Base-by-base conservation (phyloP, 2,888 invertebrate genomes). In the Petrophora chlorosata region DNA sequence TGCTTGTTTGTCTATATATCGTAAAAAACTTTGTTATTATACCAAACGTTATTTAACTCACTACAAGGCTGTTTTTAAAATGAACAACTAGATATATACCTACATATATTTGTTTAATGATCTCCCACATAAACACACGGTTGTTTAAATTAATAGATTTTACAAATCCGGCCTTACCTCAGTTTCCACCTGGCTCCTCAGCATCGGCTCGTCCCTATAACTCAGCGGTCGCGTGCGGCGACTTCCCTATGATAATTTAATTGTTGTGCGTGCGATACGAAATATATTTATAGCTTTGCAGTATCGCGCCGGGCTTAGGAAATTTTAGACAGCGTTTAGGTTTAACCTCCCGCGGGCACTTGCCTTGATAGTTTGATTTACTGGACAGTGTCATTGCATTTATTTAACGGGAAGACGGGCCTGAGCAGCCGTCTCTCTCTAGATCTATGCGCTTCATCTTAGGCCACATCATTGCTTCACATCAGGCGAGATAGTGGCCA, bases 171-270 rank as follows among this genome's bases (percentile, higher is more conserved):
- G 10, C 59, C 39, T 73, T 81, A 63, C 10, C 1, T 36, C 48
- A 25, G 45, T 74, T 63, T 38, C 2, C 35, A 0, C 5, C n/a
- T 7, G 14, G 0, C 9, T 17, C 34, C 52, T 48, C 38, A 53
- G 49, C 52, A 43, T 56, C 46, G 53, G 52, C 66, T 72, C 70
- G 70, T 76, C 76, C 73, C 73, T 72, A 85, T 86, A 87, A 85
- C 72, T 85, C 82, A 77, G 45, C 53, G 70, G 78, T 79, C 85
- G 86, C 87, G 86, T 85, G 86, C 85, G 77, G 77, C 75, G 82
- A 86, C 82, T 85, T 79, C 79, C 74, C 86, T 82, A 85, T 86
- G 87, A 86, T 87, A 86, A 86, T 88, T 87, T 88, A 87, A 88
- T 87, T 87, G 87, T 87, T 76, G 82, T 86, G 85, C 85, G 85